Conservation (phyloP, 1,140 invertebrate genomes). For the Drosophila novamexicana region DNA sequence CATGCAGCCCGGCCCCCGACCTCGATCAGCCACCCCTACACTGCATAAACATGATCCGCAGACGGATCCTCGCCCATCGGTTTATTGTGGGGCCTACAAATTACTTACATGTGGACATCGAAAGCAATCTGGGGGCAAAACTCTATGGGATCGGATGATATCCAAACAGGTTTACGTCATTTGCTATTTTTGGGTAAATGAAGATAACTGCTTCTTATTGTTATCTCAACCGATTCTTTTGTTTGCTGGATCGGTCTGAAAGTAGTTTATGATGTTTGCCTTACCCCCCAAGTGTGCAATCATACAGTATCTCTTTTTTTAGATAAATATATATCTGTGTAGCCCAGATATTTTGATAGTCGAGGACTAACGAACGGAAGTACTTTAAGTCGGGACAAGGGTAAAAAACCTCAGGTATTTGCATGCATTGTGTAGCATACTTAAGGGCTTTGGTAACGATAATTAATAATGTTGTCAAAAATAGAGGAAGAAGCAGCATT, state of each 20-base stretch:
- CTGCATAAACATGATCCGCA: background rate
- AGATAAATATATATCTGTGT: background rate
- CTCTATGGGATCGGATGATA: no score
- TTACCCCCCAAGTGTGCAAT: background rate
- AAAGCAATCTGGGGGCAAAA: background rate
- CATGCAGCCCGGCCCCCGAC: background rate
- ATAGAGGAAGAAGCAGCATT: background rate
- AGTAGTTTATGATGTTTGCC: constrained; percentile 1
- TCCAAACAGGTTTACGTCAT: constrained; percentile 1
- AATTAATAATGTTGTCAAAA: background rate
- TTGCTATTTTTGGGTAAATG: constrained; percentile 15
- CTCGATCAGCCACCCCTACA: background rate
- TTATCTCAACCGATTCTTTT: constrained; percentile 1
- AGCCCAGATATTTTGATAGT: no score
- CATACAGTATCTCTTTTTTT: background rate
- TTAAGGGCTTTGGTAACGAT: constrained; percentile 9
- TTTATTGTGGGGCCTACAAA: background rate
- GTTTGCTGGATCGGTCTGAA: background rate
- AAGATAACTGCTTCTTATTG: background rate
- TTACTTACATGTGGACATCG: constrained; percentile 11
- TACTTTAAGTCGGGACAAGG: background rate
- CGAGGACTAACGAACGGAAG: no score
- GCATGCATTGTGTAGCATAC: constrained; percentile 30
- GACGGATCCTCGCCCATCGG: background rate
- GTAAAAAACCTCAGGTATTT: no score